These are phyloP conservation scores for Diadophis punctatus DNA, from an alignment of 2,113 vertebrate species.

Conservation along the genomic window DNA sequence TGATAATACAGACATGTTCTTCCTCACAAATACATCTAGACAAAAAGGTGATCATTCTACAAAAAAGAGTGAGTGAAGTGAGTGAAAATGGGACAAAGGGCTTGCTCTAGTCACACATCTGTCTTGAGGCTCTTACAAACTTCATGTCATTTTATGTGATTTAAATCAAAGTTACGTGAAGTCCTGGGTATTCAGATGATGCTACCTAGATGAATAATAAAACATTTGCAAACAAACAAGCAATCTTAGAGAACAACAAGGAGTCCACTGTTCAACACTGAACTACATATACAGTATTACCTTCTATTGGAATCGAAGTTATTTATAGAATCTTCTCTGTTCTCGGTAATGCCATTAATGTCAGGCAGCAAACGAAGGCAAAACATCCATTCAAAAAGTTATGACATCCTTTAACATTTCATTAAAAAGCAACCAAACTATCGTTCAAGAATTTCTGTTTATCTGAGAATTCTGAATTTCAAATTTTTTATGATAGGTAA, in stretches of 20 bases:
- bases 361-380: constrained; percentile 19
- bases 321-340: constrained; percentile 2
- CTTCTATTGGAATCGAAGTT: background rate
- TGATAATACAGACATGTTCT: constrained; percentile 37
- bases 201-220: background rate
- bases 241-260: background rate
- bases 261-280: background rate
- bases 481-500: background rate
- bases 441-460: background rate
- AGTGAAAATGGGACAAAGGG: constrained; percentile 29
- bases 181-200: background rate
- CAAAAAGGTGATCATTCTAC: constrained; percentile 37
- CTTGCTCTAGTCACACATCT: constrained; percentile 43
- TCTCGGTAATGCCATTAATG: constrained; percentile 10
- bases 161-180: background rate
- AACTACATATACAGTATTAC: background rate
- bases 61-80: constrained; percentile 37
- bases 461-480: background rate
- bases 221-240: background rate
- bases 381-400: constrained; percentile 18
- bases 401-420: constrained; percentile 18
- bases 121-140: constrained; percentile 45
- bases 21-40: constrained; percentile 44
- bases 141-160: constrained; percentile 38
- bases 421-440: background rate